phyloP scores from a whole-genome alignment of 2,888 invertebrate species.

The Odontothrips loti region DNA sequence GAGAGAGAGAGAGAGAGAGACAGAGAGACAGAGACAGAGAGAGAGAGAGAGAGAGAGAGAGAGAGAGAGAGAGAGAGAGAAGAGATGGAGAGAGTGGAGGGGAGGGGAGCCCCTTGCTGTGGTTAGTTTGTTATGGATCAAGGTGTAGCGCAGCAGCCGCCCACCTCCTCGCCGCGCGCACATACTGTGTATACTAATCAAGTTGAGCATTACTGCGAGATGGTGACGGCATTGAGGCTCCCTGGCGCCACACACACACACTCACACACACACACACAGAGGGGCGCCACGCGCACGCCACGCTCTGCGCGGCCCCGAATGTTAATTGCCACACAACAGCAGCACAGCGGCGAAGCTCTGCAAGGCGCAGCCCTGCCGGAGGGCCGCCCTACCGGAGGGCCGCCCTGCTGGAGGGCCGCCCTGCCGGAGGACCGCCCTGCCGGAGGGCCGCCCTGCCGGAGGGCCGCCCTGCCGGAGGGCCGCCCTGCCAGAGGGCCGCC shows the following conservation, averaged over 20 bases:
- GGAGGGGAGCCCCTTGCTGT: background rate
- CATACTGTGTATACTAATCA: constrained; percentile 26
- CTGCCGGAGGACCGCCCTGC: no score
- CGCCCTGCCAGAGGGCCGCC: no score
- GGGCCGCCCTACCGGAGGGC: no score
- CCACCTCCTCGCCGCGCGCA: background rate
- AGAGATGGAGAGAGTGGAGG: background rate
- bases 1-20: no score
- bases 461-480: no score
- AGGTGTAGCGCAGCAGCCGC: background rate
- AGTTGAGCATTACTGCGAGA: background rate
- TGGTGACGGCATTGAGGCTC: background rate
- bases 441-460: no score
- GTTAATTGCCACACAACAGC: background rate
- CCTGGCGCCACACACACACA: background rate
- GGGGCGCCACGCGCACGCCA: background rate
- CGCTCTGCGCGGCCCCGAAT: background rate
- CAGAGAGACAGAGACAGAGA: no score
- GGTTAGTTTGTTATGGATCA: constrained; percentile 19
- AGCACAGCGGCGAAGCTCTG: no score
- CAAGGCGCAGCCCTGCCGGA: no score
- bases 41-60: no score
- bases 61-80: no score
- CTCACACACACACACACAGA: background rate
- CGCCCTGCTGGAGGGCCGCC: no score